These are phyloP conservation scores for Automeris io DNA, from an alignment of 2,888 invertebrate genomes.

Conservation along the genomic window DNA sequence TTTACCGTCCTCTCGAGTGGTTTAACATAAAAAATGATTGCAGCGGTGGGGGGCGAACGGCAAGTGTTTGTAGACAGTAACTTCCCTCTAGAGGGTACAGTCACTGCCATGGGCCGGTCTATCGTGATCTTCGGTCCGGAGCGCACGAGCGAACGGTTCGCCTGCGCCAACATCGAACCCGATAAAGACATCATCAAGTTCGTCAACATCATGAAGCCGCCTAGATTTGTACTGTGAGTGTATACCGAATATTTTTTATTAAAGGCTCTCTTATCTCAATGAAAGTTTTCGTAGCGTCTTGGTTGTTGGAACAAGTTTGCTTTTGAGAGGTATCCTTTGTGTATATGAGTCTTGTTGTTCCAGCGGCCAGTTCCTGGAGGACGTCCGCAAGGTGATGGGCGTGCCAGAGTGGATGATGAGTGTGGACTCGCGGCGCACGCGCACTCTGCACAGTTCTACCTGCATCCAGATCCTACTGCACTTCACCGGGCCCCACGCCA, in stretches of 20 bases:
- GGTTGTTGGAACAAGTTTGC: no score
- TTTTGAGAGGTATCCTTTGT: no score
- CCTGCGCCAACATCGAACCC: constrained; percentile 94
- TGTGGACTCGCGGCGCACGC: constrained; percentile 88
- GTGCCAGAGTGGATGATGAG: constrained; percentile 94
- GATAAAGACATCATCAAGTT: constrained; percentile 94
- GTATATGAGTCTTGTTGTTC: neutral
- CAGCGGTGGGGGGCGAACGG: constrained; percentile 85
- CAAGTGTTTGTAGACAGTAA: constrained; percentile 90
- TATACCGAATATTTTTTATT: no score
- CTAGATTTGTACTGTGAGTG: constrained; percentile 91
- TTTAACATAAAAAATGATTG: neutral
- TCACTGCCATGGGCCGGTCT: constrained; percentile 88
- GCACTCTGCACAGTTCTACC: constrained; percentile 83
- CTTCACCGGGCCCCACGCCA: constrained; percentile 89
- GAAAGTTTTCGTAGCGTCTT: no score
- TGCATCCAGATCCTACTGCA: constrained; percentile 92
- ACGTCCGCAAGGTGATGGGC: constrained; percentile 87
- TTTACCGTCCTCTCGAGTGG: neutral
- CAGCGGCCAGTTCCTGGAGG: constrained; percentile 90
- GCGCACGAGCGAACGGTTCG: constrained; percentile 82
- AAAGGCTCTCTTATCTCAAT: no score
- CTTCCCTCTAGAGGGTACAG: constrained; percentile 88
- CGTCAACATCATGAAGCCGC: constrained; percentile 90
- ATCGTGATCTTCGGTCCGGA: constrained; percentile 90